Conservation (phyloP, 2,888 invertebrate genomes). For the Agrochola circellaris region DNA sequence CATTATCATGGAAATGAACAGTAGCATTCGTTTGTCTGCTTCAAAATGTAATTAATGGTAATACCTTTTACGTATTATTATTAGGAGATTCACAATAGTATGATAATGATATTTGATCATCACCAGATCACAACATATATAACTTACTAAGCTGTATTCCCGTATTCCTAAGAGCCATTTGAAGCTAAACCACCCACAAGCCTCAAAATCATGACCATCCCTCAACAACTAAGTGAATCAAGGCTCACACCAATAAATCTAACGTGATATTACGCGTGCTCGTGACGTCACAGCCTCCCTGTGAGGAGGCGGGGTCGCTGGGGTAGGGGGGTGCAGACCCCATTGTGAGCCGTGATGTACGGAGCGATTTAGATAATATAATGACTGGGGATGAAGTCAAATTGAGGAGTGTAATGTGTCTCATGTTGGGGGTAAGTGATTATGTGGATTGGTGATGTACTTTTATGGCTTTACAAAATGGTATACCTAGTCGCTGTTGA, state of each 20-base stretch:
- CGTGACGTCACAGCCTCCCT: slow-evolving; percentile 40
- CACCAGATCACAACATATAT: not conserved
- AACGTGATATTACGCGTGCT: slow-evolving; percentile 60
- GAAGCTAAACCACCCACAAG: not conserved
- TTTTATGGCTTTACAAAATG: slow-evolving; percentile 11
- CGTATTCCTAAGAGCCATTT: too few relatives aligned
- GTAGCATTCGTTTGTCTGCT: too few relatives aligned
- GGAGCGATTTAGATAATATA: slow-evolving; percentile 68
- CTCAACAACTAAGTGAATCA: slow-evolving; percentile 58
- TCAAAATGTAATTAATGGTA: too few relatives aligned
- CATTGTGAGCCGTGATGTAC: slow-evolving; percentile 64
- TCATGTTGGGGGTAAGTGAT: slow-evolving; percentile 32
- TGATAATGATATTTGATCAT: too few relatives aligned
- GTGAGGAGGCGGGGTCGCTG: not conserved
- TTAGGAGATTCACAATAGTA: not conserved
- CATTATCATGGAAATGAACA: too few relatives aligned
- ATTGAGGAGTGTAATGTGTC: slow-evolving; percentile 51
- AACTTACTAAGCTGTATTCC: not conserved
- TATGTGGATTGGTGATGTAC: slow-evolving; percentile 15
- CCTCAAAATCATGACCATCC: slow-evolving; percentile 32
- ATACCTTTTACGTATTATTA: not conserved
- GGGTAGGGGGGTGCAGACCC: slow-evolving; percentile 29
- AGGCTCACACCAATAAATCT: slow-evolving; percentile 63
- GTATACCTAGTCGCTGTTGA: not conserved
- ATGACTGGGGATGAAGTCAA: slow-evolving; percentile 62